Percentiles rank a stretch among this genome's conserved stretches.
phyloP scores from a whole-genome alignment of 2,888 invertebrate species.

The Halictus ligatus region DNA sequence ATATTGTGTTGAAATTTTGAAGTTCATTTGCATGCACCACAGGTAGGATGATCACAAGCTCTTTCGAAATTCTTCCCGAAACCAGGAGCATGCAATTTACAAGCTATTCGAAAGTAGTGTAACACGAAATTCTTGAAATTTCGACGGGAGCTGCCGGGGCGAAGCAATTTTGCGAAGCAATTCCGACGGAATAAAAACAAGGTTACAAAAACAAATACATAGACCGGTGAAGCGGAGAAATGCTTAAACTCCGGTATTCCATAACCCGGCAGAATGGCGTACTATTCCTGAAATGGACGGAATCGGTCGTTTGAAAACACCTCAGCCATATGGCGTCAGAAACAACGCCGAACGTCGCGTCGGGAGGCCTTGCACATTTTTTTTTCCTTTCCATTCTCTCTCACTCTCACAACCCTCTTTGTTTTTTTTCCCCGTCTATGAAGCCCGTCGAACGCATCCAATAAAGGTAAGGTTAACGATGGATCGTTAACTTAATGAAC shows the following conservation, averaged over 20 bases:
- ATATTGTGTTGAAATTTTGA: not conserved
- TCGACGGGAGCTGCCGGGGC: not conserved
- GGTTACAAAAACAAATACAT: slow-evolving; percentile 2
- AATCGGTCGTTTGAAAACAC: slow-evolving; percentile 58
- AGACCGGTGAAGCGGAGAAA: slow-evolving; percentile 12
- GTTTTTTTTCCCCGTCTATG: slow-evolving; percentile 48
- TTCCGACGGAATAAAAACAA: slow-evolving; percentile 27
- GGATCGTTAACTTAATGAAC: slow-evolving; percentile 82
- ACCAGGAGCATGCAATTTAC: not conserved
- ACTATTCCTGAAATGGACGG: slow-evolving; percentile 55
- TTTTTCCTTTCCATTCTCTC: not conserved
- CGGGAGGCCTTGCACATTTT: slow-evolving; percentile 36
- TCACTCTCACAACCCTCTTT: not conserved
- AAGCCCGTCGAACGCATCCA: slow-evolving; percentile 76
- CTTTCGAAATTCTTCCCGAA: not conserved
- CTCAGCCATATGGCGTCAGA: slow-evolving; percentile 49
- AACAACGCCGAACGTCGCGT: slow-evolving; percentile 48
- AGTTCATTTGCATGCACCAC: not conserved
- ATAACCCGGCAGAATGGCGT: slow-evolving; percentile 50
- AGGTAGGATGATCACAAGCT: not conserved
- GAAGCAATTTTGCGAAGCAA: slow-evolving; percentile 22
- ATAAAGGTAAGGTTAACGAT: slow-evolving; percentile 81
- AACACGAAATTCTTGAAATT: slow-evolving; percentile 6
- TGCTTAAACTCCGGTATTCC: slow-evolving; percentile 48
- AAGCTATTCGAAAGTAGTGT: not conserved